Conservation (phyloP, 2,113 vertebrate species). For the Chitala chitala region DNA sequence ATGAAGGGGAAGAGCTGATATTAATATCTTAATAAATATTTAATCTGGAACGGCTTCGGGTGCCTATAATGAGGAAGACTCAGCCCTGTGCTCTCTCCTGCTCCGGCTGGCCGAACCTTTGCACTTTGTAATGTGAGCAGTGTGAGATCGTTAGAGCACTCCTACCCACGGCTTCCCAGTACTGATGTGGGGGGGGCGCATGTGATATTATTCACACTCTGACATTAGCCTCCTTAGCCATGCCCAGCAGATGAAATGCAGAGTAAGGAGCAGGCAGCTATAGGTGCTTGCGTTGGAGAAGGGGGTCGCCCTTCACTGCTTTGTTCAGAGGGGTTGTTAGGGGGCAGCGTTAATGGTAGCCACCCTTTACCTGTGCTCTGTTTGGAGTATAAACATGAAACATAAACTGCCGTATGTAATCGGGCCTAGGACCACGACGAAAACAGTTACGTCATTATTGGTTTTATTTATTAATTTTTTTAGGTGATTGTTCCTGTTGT, state of each 20-base stretch:
- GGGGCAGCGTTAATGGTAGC: no score
- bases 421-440: no score
- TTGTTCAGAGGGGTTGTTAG: background rate
- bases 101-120: conserved; percentile 59
- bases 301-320: background rate
- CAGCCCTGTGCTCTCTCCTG: conserved; percentile 47
- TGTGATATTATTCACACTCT: conserved; percentile 60
- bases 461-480: no score
- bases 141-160: conserved; percentile 61
- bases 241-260: conserved; percentile 37
- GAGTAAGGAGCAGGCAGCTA: conserved; percentile 21
- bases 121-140: conserved; percentile 65
- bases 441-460: no score
- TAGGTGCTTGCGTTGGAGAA: background rate
- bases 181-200: conserved; percentile 55
- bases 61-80: conserved; percentile 55
- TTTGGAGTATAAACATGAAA: no score
- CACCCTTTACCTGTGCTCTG: no score
- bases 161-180: conserved; percentile 55
- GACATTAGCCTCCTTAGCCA: conserved; percentile 56
- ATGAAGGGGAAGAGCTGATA: conserved; percentile 49
- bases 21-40: conserved; percentile 72
- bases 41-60: conserved; percentile 54
- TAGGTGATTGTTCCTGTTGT: no score
- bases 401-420: no score